Evolutionary conservation across 2,888 invertebrate species (phyloP).

Genomic region (Plagodis dolabraria): DNA sequence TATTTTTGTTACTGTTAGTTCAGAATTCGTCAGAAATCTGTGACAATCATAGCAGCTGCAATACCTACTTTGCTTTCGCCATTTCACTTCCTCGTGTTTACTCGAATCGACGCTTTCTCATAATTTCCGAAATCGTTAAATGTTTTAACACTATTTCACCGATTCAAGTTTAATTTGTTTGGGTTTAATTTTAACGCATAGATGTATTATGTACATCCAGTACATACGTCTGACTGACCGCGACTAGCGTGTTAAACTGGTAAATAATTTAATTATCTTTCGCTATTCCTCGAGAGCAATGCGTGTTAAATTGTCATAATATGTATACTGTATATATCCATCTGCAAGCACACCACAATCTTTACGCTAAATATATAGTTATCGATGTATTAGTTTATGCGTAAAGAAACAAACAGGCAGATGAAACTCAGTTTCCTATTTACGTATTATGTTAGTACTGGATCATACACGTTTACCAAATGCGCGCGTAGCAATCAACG

Average conservation of each 20-base stretch:
- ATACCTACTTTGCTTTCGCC: neutral
- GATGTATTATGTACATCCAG: too few species aligned
- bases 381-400: too few species aligned
- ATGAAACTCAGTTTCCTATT: too few species aligned
- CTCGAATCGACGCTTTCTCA: conserved; percentile 10
- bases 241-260: too few species aligned
- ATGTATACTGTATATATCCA: too few species aligned
- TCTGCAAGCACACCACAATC: too few species aligned
- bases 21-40: conserved; percentile 7
- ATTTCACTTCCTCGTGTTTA: conserved; percentile 9
- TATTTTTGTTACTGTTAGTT: conserved; percentile 22
- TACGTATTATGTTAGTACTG: neutral
- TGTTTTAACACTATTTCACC: conserved; percentile 12
- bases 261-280: too few species aligned
- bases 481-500: conserved; percentile 34
- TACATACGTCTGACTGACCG: too few species aligned
- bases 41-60: neutral
- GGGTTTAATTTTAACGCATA: neutral
- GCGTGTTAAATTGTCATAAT: too few species aligned
- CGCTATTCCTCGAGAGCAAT: too few species aligned
- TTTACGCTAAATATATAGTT: too few species aligned
- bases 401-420: too few species aligned
- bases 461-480: conserved; percentile 24
- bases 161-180: neutral
- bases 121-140: conserved; percentile 14